Base-by-base conservation (phyloP, 2,113 vertebrate species). In the Plecotus auritus region DNA sequence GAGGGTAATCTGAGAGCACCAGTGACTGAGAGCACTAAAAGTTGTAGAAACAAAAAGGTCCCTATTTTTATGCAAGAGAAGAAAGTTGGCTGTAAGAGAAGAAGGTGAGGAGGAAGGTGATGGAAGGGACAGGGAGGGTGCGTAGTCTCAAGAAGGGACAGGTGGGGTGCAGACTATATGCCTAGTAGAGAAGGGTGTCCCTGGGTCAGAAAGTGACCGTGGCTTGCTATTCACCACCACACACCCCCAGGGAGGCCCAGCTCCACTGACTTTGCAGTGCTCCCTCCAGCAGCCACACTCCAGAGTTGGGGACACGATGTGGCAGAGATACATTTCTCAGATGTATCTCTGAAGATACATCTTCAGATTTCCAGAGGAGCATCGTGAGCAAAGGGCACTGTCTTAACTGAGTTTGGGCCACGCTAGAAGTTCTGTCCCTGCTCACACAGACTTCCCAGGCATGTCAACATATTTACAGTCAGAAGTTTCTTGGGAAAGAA, bases 401-500 rank as follows among this genome's bases (percentile, higher is more conserved):
- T 28, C 7, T 0, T n/a, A 64, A 45, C 7, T 16, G 67, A 40
- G 59, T 69, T 45, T n/a, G 9, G 11, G 76, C 56, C 9, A 7
- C 0, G 0, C 47, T 35, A 0, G 7, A 26, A 28, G 10, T 11
- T 74, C 59, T 32, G 2, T 54, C 17, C 72, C 7, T 1, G 1
- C 28, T 76, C 5, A 9, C 66, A 28, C 2, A 2, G 8, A 26
- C 4, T 66, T 37, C 78, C 51, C 26, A 13, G 47, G 69, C 28
- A 4, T 45, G 5, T 40, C 13, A 12, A n/a, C 1, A 1, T 28
- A 28, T 12, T 40, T 54, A 18, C 7, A 30, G 20, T 7, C 47
- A 88, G 32, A 20, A 32, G 4, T 67, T 40, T 82, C 77, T 30
- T 67, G 9, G 35, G 76, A 78, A 84, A 80, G 54, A 74, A 45